A percentile compares a stretch with the other conserved stretches of the same genome.
Evolutionary conservation across 1,140 invertebrate genomes (phyloP).

Genomic region (Papilio aristodemus): DNA sequence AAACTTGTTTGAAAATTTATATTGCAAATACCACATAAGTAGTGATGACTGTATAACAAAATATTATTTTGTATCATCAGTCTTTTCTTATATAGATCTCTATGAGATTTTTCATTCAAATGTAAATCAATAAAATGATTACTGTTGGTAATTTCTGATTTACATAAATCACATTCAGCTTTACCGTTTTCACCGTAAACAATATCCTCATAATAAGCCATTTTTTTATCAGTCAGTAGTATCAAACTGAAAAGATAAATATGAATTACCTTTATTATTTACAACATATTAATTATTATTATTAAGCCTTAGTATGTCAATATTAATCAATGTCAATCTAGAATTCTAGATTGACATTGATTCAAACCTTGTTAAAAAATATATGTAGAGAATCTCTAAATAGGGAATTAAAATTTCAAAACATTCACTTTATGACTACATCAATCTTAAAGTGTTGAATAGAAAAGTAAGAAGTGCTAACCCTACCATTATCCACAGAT

Average conservation of each 20-base stretch:
- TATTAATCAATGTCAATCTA: no score
- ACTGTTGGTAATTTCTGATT: constrained; percentile 34
- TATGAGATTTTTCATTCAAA: constrained; percentile 40
- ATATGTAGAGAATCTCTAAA: no score
- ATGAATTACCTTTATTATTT: not conserved
- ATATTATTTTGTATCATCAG: constrained; percentile 48
- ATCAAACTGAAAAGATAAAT: no score
- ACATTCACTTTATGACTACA: no score
- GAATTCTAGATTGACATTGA: no score
- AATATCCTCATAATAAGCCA: constrained; percentile 54
- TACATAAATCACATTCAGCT: constrained; percentile 45
- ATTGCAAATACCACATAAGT: constrained; percentile 44
- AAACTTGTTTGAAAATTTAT: constrained; percentile 32
- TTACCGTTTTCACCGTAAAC: constrained; percentile 37
- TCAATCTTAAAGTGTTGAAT: no score
- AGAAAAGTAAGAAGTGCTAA: no score
- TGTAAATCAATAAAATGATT: constrained; percentile 40
- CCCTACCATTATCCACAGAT: no score
- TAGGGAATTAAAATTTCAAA: no score
- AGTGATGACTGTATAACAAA: constrained; percentile 4
- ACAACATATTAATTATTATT: no score
- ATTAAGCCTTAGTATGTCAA: no score
- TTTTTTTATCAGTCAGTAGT: constrained; percentile 18
- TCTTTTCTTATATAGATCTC: constrained; percentile 38
- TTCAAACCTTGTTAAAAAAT: no score